Conservation (phyloP, 2,888 invertebrate species). For the Callimorpha dominula region DNA sequence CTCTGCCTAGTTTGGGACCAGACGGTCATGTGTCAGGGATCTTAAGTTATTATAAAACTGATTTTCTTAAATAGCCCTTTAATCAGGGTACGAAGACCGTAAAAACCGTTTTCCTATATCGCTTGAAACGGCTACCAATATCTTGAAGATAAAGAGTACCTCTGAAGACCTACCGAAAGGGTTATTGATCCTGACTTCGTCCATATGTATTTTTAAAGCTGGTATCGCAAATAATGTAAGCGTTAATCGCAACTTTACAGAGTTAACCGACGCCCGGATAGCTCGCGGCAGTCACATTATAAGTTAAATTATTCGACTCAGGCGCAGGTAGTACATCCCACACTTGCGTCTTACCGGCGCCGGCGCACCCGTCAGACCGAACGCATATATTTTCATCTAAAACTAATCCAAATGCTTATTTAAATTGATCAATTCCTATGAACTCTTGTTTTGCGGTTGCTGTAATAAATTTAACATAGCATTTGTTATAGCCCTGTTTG, state of each 20-base stretch:
- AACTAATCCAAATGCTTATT: conserved; percentile 49
- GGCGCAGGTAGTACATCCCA: conserved; percentile 58
- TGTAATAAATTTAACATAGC: conserved; percentile 30
- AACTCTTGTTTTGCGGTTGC: conserved; percentile 46
- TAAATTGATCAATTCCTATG: conserved; percentile 51
- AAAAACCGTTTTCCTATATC: too few relatives aligned
- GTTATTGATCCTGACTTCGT: neutral
- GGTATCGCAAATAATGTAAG: conserved; percentile 9
- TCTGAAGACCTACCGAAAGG: neutral
- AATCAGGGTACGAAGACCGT: too few relatives aligned
- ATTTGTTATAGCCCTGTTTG: conserved; percentile 13
- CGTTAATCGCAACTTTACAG: conserved; percentile 29
- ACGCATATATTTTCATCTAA: conserved; percentile 28
- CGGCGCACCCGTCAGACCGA: conserved; percentile 36
- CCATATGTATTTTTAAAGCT: neutral
- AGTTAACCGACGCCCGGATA: conserved; percentile 26
- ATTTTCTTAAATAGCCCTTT: too few relatives aligned
- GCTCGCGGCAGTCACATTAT: conserved; percentile 38
- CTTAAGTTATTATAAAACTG: too few relatives aligned
- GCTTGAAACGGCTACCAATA: neutral
- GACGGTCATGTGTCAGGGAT: too few relatives aligned
- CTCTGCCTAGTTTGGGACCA: too few relatives aligned
- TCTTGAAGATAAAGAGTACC: too few relatives aligned
- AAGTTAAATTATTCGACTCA: conserved; percentile 52
- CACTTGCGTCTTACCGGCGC: conserved; percentile 51